phyloP scores from a whole-genome alignment of 2,113 vertebrate species.

The Lanius collurio region DNA sequence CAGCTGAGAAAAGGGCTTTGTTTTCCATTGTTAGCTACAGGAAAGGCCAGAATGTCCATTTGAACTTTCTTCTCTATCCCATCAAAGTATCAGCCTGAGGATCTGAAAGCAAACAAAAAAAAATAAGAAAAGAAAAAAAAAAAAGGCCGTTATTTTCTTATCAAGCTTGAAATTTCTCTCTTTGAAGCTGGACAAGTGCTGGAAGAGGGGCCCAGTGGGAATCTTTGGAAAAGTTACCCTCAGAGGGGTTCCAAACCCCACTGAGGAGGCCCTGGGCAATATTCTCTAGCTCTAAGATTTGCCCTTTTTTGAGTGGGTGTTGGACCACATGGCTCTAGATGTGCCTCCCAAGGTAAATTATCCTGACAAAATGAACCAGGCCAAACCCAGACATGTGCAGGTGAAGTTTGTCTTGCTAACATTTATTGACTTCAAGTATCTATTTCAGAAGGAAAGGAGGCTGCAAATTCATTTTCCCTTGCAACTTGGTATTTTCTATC shows the following conservation, averaged over 20 bases:
- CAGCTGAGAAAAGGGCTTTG: not conserved
- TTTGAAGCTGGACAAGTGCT: not conserved
- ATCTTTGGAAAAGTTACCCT: not conserved
- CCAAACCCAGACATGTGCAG: rapidly evolving
- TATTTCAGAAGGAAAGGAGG: not conserved
- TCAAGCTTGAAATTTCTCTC: not conserved
- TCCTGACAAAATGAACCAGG: not conserved
- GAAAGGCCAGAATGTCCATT: not conserved
- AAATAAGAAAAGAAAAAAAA: too few species aligned
- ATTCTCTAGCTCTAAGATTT: not conserved
- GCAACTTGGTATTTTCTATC: not conserved
- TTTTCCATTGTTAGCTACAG: not conserved
- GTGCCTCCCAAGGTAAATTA: not conserved
- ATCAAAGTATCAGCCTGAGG: not conserved
- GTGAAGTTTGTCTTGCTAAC: not conserved
- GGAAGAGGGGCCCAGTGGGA: not conserved
- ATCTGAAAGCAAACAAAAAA: not conserved
- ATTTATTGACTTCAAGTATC: not conserved
- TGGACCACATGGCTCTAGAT: not conserved
- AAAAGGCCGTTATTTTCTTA: not conserved
- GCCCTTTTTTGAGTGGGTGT: rapidly evolving
- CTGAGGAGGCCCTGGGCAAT: not conserved
- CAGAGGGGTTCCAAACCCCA: not conserved
- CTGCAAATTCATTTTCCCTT: not conserved
- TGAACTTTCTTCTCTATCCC: not conserved